Evolutionary conservation across 2,888 invertebrate genomes (phyloP).

Genomic region (Silvanus unidentatus): DNA sequence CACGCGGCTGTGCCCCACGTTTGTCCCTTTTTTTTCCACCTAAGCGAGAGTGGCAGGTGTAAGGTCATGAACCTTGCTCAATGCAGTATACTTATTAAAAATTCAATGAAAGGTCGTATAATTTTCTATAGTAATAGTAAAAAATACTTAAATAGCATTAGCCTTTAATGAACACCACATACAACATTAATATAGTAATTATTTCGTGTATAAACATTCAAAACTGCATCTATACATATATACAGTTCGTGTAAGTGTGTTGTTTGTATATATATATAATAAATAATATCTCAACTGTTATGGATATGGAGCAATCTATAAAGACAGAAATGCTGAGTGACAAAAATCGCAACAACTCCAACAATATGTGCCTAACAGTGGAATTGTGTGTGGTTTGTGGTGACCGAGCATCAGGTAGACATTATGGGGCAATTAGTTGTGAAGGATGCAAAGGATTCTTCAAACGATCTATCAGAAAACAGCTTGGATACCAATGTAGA

Average conservation of each 20-base stretch:
- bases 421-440: slow-evolving; percentile 90
- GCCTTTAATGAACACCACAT: neutral
- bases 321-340: slow-evolving; percentile 41
- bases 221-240: neutral
- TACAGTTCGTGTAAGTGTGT: neutral
- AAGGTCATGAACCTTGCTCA: slow-evolving; percentile 45
- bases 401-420: slow-evolving; percentile 90
- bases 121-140: neutral
- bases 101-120: slow-evolving; percentile 35
- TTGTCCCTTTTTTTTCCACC: slow-evolving; percentile 34
- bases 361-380: slow-evolving; percentile 56
- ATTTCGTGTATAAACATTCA: neutral
- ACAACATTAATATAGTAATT: too few species aligned
- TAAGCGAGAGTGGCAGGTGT: slow-evolving; percentile 47
- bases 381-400: slow-evolving; percentile 95
- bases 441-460: slow-evolving; percentile 99
- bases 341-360: slow-evolving; percentile 38
- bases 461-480: slow-evolving; percentile 94
- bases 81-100: slow-evolving; percentile 34
- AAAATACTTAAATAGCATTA: slow-evolving; percentile 1
- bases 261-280: neutral
- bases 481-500: slow-evolving; percentile 93
- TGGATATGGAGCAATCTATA: slow-evolving; percentile 40
- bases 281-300: slow-evolving; percentile 7
- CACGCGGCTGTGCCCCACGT: too few species aligned